Percentiles rank a stretch among this genome's conserved stretches.
Evolutionary conservation across 2,113 vertebrate genomes (phyloP).

Genomic region (Lutjanus erythropterus): DNA sequence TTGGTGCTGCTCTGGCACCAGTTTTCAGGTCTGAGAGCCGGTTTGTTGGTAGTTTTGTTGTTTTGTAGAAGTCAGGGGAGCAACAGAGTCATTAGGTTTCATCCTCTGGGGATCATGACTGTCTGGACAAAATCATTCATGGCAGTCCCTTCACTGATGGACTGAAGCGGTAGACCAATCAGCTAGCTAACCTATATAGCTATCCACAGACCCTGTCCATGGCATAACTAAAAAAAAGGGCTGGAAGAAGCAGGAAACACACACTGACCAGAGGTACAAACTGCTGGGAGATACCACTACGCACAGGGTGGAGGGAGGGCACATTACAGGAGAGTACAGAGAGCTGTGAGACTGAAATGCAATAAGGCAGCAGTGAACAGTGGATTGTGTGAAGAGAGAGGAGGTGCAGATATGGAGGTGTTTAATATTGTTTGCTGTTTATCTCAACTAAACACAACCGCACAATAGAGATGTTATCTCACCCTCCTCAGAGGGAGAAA

Average conservation of each 20-base stretch:
- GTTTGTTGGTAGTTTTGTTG: too few relatives aligned
- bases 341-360: constrained; percentile 40
- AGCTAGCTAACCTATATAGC: neutral
- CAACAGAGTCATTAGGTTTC: neutral
- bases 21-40: too few relatives aligned
- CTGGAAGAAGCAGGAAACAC: neutral
- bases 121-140: neutral
- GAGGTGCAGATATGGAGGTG: constrained; percentile 60
- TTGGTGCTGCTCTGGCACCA: too few relatives aligned
- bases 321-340: constrained; percentile 7
- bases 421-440: constrained; percentile 79
- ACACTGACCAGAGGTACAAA: neutral
- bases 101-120: neutral
- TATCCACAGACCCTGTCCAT: neutral
- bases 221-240: neutral
- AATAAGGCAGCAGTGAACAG: constrained; percentile 53
- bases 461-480: constrained; percentile 75
- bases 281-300: neutral
- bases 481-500: constrained; percentile 31
- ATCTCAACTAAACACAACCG: constrained; percentile 69
- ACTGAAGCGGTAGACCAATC: neutral
- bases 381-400: constrained; percentile 24
- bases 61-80: too few relatives aligned
- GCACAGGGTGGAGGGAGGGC: neutral
- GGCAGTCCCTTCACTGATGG: neutral